Evolutionary conservation across 2,888 invertebrate species (phyloP), one percentile per base, ranked within the genome.

Genomic region (Allolobophora icterica): DNA sequence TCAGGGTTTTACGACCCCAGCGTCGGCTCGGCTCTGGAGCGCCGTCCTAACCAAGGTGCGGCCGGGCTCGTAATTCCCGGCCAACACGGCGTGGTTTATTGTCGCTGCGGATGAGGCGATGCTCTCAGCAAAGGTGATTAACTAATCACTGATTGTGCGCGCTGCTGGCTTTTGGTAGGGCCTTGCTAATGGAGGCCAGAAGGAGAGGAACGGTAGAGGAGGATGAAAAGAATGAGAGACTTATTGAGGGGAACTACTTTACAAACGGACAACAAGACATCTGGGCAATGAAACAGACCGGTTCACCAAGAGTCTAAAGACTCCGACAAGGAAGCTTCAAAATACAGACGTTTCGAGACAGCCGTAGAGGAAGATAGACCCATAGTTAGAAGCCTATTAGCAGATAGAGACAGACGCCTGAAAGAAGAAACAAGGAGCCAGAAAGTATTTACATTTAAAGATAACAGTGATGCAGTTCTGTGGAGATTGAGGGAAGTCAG

Each of bases 61-160:
- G 71, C n/a, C 71, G 71, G 11, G 11, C 17, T 71, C 71, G 71
- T 71, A 71, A 71, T 71, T 71, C 71, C n/a, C 8, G 71, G 30
- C 71, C 71, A 71, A n/a, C 71, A 71, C 17, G 71, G 71, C 71
- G 71, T 71, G n/a, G 71, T 71, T 71, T 71, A 71, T 71, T 71
- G 71, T 71, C 71, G 71, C 71, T 71, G 71, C 1, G n/a, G 71
- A n/a, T 71, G 71, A 24, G 52, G 52, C 52, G 17, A 3, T 24
- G 24, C 71, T 71, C 8, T 71, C 71, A n/a, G n/a, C 30, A 71
- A 30, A 30, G 71, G 71, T 71, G 71, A 71, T 71, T 71, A 71
- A 71, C 71, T 71, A 71, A 71, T 71, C 71, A 71, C 71, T n/a
- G 71, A 71, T 71, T 71, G 71, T n/a, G 71, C 71, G n/a, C 8